phyloP scores from a whole-genome alignment of 2,888 invertebrate genomes.

The Noctua fimbriata region DNA sequence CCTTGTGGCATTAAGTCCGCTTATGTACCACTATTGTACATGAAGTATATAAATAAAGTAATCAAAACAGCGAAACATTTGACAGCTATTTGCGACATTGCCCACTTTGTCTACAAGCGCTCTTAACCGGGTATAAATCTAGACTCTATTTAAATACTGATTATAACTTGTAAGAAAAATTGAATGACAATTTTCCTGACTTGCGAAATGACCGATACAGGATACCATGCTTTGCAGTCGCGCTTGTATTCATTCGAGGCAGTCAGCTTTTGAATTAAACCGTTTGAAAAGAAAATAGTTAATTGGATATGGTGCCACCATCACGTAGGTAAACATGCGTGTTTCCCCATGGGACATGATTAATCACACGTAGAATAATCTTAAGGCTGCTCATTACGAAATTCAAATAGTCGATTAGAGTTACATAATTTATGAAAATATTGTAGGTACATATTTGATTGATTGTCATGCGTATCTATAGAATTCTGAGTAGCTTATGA shows the following conservation, averaged over 20 bases:
- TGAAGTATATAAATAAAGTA: no score
- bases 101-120: no score
- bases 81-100: no score
- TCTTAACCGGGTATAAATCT: not conserved
- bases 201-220: not conserved
- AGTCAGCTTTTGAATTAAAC: not conserved
- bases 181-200: not conserved
- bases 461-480: slow-evolving; percentile 59
- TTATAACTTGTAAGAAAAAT: not conserved
- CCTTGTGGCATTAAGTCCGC: no score
- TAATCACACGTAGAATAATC: slow-evolving; percentile 52
- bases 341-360: slow-evolving; percentile 61
- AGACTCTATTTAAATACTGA: no score
- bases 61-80: no score
- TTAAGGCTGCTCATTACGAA: slow-evolving; percentile 51
- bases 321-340: slow-evolving; percentile 16
- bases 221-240: not conserved
- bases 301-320: slow-evolving; percentile 31
- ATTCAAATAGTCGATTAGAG: slow-evolving; percentile 49
- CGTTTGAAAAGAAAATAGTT: slow-evolving; percentile 16
- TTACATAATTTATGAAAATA: slow-evolving; percentile 54
- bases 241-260: not conserved
- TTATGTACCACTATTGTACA: no score
- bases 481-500: slow-evolving; percentile 36
- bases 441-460: slow-evolving; percentile 37